Evolutionary conservation across 2,888 invertebrate species (phyloP).

Genomic region (Orchesella flavescens): DNA sequence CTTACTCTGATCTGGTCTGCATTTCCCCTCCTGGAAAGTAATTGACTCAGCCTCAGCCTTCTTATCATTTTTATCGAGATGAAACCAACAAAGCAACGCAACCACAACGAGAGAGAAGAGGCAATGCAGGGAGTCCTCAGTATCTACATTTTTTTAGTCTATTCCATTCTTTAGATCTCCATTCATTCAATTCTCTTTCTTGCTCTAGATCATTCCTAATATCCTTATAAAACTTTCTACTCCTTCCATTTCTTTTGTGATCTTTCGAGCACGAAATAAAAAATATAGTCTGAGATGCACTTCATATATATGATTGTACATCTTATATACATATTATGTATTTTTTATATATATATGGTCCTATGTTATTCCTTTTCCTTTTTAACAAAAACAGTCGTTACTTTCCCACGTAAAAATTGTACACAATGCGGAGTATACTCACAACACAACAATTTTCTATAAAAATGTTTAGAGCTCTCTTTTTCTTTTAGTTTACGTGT

Average conservation of each 20-base stretch:
- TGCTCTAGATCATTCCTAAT: neutral
- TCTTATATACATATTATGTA: too few species aligned
- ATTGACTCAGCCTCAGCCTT: constrained; percentile 44
- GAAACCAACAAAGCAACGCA: constrained; percentile 29
- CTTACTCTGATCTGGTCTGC: neutral
- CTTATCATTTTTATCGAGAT: constrained; percentile 38
- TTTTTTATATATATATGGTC: too few species aligned
- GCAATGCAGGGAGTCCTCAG: constrained; percentile 8
- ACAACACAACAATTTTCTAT: too few species aligned
- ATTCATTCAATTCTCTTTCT: neutral
- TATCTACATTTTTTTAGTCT: constrained; percentile 22
- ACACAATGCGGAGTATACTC: too few species aligned
- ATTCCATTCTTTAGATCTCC: constrained; percentile 22
- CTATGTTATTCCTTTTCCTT: too few species aligned
- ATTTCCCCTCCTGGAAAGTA: constrained; percentile 24
- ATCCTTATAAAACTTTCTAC: neutral
- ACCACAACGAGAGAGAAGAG: constrained; percentile 16
- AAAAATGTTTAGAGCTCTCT: too few species aligned
- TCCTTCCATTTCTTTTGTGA: neutral
- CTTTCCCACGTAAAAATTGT: too few species aligned
- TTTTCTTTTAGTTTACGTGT: too few species aligned
- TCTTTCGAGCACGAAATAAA: too few species aligned
- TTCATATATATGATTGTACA: too few species aligned
- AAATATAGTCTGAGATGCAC: too few species aligned
- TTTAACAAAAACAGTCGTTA: too few species aligned